A percentile compares a stretch with the other conserved stretches of the same genome.
Evolutionary conservation across 30 jellyfish, hydroid and myxozoan genomes (phyloP).

Genomic region (Chironex yamaguchii): DNA sequence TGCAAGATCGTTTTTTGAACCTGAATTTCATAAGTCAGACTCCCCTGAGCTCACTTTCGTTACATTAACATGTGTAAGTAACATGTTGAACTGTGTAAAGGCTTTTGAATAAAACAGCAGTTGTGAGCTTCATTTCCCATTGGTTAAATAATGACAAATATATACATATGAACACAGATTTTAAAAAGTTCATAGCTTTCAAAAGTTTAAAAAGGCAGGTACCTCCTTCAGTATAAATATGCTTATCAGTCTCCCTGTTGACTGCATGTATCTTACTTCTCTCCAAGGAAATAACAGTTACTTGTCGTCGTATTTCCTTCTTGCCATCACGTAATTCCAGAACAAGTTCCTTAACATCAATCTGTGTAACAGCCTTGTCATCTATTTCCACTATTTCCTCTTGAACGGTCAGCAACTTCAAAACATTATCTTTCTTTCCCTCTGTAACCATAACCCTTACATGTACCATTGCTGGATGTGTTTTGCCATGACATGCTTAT

Average conservation of each 20-base stretch:
- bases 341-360: slow-evolving; percentile 68
- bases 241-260: slow-evolving; percentile 50
- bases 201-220: too few species aligned
- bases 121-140: too few species aligned
- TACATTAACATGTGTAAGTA: too few species aligned
- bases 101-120: too few species aligned
- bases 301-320: slow-evolving; percentile 51
- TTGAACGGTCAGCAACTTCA: slow-evolving; percentile 57
- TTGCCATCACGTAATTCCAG: slow-evolving; percentile 50
- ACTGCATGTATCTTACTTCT: slow-evolving; percentile 57
- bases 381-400: slow-evolving; percentile 71
- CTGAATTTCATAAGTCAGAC: too few species aligned
- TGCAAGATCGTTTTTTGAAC: too few species aligned
- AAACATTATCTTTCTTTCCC: slow-evolving; percentile 22
- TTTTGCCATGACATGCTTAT: neutral
- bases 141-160: too few species aligned
- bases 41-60: too few species aligned
- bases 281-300: slow-evolving; percentile 22
- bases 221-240: slow-evolving; percentile 75
- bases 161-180: too few species aligned
- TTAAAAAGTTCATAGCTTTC: too few species aligned
- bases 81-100: too few species aligned
- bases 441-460: slow-evolving; percentile 73
- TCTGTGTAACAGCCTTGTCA: slow-evolving; percentile 58
- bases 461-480: slow-evolving; percentile 65